These are phyloP conservation scores for Embiotoca jacksoni DNA, from an alignment of 2,113 vertebrate species.

Conservation along the genomic window DNA sequence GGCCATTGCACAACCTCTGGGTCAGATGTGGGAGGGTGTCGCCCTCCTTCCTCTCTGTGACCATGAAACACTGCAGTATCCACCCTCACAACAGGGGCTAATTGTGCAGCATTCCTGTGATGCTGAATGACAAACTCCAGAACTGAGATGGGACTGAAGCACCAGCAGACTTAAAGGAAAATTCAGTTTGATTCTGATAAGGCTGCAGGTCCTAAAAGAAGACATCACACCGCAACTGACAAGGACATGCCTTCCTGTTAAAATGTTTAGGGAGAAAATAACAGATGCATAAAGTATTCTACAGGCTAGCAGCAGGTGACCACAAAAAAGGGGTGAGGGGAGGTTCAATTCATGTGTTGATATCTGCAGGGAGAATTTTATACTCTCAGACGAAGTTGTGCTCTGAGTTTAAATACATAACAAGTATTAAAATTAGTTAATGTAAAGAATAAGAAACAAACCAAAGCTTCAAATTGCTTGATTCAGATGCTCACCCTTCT, in stretches of 20 bases:
- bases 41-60: conserved; percentile 63
- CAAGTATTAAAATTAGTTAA: neutral
- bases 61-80: conserved; percentile 67
- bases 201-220: neutral
- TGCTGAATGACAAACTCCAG: conserved; percentile 62
- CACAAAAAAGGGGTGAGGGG: too few species aligned
- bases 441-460: neutral
- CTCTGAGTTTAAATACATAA: neutral
- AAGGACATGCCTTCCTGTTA: neutral
- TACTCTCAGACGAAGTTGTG: neutral
- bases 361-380: too few species aligned
- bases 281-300: too few species aligned
- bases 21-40: conserved; percentile 74
- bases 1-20: conserved; percentile 73
- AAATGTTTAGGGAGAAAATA: too few species aligned
- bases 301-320: too few species aligned
- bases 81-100: conserved; percentile 73
- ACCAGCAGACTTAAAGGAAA: neutral
- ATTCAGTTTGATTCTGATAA: neutral
- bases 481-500: neutral
- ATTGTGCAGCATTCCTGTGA: conserved; percentile 76
- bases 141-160: conserved; percentile 39
- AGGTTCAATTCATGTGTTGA: too few species aligned
- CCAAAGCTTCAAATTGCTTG: neutral
- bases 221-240: neutral